A percentile compares a stretch with the other conserved stretches of the same genome.
phyloP scores from a whole-genome alignment of 1,140 invertebrate species.

The Pseudobourletiella spinata region DNA sequence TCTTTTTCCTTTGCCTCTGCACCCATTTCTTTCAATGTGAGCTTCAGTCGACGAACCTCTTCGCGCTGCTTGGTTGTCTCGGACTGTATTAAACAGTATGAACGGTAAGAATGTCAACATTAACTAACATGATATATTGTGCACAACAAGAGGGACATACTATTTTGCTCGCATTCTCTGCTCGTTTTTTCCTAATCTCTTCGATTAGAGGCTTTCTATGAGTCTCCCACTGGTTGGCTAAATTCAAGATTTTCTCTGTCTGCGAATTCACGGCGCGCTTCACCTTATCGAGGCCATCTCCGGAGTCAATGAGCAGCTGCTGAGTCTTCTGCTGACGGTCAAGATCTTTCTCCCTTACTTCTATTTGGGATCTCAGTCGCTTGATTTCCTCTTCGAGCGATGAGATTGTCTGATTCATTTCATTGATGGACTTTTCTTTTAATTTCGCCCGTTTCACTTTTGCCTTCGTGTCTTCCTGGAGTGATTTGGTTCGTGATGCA shows the following conservation, averaged over 20 bases:
- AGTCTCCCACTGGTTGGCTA: constrained; percentile 61
- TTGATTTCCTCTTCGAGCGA: constrained; percentile 43
- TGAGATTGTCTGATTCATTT: constrained; percentile 41
- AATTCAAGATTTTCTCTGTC: constrained; percentile 50
- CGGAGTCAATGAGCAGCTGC: constrained; percentile 52
- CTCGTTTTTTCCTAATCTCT: constrained; percentile 51
- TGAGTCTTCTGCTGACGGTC: constrained; percentile 53
- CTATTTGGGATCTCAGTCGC: constrained; percentile 40
- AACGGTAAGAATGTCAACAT: not conserved
- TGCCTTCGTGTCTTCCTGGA: constrained; percentile 22
- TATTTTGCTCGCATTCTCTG: constrained; percentile 50
- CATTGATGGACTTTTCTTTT: constrained; percentile 14
- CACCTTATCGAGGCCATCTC: constrained; percentile 55
- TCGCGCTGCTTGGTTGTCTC: constrained; percentile 46
- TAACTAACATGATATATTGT: not conserved
- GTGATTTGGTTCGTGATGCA: constrained; percentile 17
- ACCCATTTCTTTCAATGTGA: constrained; percentile 46
- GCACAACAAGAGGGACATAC: constrained; percentile 38
- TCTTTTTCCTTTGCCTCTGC: constrained; percentile 47
- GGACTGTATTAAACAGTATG: constrained; percentile 39
- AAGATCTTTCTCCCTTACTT: constrained; percentile 40
- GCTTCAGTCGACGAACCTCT: constrained; percentile 43
- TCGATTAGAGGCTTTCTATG: constrained; percentile 55
- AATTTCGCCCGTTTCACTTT: constrained; percentile 15
- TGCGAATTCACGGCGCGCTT: constrained; percentile 52